Percentiles rank a stretch among this genome's conserved stretches.
Evolutionary conservation across 2,113 vertebrate genomes (phyloP).

Genomic region (Propithecus coquereli): DNA sequence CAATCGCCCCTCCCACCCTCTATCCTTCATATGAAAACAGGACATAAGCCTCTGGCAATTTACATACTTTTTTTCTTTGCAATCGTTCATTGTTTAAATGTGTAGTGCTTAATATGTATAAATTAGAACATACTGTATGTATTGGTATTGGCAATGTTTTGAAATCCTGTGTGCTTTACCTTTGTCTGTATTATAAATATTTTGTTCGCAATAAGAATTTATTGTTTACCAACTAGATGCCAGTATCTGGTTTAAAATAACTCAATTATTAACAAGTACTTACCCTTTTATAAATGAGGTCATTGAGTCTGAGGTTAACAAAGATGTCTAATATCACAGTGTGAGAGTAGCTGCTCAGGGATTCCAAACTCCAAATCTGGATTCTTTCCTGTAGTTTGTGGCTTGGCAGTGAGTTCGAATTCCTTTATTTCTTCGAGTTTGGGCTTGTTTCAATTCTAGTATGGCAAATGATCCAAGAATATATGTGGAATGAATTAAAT

Average conservation of each 20-base stretch:
- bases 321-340: not conserved
- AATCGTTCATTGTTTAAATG: not conserved
- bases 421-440: not conserved
- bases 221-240: not conserved
- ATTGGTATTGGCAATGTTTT: not conserved
- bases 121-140: not conserved
- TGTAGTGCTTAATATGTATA: not conserved
- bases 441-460: not conserved
- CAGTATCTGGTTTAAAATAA: not conserved
- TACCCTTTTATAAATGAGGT: not conserved
- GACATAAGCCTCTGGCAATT: not conserved
- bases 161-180: not conserved
- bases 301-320: not conserved
- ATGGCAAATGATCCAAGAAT: not conserved
- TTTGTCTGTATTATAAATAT: not conserved
- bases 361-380: not conserved
- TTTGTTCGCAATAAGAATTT: not conserved
- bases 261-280: not conserved
- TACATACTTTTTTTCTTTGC: not conserved
- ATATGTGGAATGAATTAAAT: not conserved
- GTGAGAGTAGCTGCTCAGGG: not conserved
- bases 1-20: too few species aligned
- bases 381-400: not conserved
- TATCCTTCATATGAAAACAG: not conserved
- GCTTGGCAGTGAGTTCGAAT: not conserved